Percentiles rank a stretch among this genome's conserved stretches.
Evolutionary conservation across 2,797 vertebrate genomes (phyloP).

Genomic region (Tokudaia tokunoshimensis): DNA sequence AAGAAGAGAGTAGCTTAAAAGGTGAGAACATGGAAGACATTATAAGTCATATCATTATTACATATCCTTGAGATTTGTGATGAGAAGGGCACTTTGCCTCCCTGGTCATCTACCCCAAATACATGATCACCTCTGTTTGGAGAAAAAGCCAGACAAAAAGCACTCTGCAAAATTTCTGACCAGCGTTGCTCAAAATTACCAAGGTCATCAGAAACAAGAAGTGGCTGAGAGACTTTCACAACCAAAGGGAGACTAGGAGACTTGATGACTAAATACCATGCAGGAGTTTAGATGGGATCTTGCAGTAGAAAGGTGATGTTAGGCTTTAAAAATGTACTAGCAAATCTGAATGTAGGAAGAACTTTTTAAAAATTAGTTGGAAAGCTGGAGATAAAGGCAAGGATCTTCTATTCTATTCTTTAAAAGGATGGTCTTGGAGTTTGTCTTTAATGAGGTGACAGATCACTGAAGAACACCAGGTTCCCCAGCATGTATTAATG

Average conservation of each 20-base stretch:
- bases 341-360: slow-evolving; percentile 8
- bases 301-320: neutral
- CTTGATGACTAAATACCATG: neutral
- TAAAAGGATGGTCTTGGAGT: neutral
- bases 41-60: neutral
- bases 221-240: slow-evolving; percentile 30
- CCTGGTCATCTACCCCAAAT: neutral
- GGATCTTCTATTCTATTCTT: slow-evolving; percentile 4
- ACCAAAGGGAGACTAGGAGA: neutral
- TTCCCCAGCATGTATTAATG: neutral
- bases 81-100: neutral
- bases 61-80: neutral
- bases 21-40: neutral
- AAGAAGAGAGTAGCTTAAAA: neutral
- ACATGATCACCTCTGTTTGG: neutral
- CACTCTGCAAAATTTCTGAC: neutral
- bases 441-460: slow-evolving; percentile 17
- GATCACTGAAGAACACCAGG: neutral
- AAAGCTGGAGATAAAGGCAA: slow-evolving; percentile 41
- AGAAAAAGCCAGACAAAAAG: slow-evolving; percentile 34
- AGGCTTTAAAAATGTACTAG: neutral
- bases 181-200: neutral
- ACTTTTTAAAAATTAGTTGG: slow-evolving; percentile 14
- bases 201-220: slow-evolving; percentile 1
- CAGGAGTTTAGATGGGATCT: neutral